Evolutionary conservation across 2,113 vertebrate genomes (phyloP), one percentile per base, ranked within the genome.

Genomic region (Nothobranchius kuhntae): DNA sequence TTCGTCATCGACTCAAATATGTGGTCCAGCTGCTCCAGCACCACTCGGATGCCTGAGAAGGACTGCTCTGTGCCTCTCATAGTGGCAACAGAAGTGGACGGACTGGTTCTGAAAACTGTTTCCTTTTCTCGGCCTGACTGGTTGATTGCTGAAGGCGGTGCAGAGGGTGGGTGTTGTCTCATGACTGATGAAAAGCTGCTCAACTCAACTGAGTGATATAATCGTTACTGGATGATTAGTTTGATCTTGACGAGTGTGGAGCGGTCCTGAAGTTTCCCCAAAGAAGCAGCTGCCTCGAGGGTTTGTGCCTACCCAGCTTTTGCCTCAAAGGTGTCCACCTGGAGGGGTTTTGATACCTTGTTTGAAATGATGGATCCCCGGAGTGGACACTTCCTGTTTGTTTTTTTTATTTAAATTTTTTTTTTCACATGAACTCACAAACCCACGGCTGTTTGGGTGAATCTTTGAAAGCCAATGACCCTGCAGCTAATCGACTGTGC

Each of bases 1-100:
- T 99, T 11, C 89, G 93, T 2, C 93, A 94, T 73, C 89, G 96
- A 40, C 93, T 99, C 54, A 84, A 88, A 76, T 98, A 98, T 24
- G 93, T 95, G 38, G 93, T 97, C 53, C 94, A 93, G 80, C 94
- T 99, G 45, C 94, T 99, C 9, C 94, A 95, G 81, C 95, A 97
- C 84, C 93, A 93, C 47, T 86, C 91, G 30, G 94, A 94, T 1
- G 87, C 93, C 77, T 98, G 78, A 91, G 64, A 51, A 53, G 57
- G 0, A 58, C 10, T 15, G 2, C 40, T 61, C 53, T 0, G 65
- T 62, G 73, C 73, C 77, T 70, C 73, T 60, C 67, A 77, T 72
- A 67, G 36, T 17, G 61, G 61, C 67, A 73, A 69, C 63, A 1
- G 64, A 77, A 84, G 80, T 71, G 59, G 54, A 13, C n/a, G 58